Evolutionary conservation across 1,140 invertebrate genomes (phyloP).

Genomic region (Ceratitis capitata): DNA sequence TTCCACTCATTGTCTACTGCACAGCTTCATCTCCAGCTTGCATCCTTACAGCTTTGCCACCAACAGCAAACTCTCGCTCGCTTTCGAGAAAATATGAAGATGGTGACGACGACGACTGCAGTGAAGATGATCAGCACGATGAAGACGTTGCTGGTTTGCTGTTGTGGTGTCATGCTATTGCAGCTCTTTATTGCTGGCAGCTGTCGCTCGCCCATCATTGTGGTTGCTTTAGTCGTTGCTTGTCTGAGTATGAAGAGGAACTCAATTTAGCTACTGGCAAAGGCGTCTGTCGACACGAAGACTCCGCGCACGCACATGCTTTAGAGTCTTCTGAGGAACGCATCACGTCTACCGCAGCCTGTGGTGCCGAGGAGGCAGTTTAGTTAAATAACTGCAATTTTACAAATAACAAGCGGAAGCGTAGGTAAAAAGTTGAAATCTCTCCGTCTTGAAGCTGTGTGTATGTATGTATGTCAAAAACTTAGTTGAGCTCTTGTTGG

Average conservation of each 20-base stretch:
- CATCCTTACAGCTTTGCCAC: not conserved
- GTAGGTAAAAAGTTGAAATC: not conserved
- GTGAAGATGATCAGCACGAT: not conserved
- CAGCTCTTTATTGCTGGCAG: not conserved
- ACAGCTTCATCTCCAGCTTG: not conserved
- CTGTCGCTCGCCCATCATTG: not conserved
- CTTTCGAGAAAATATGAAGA: not conserved
- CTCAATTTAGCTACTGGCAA: not conserved
- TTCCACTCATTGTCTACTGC: not conserved
- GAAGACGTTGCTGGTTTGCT: not conserved
- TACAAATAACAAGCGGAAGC: not conserved
- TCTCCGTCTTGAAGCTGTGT: not conserved
- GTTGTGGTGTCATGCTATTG: not conserved
- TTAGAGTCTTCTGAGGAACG: not conserved
- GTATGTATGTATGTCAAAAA: not conserved
- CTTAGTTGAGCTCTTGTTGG: not conserved
- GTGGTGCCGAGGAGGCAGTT: not conserved
- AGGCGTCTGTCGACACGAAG: not conserved
- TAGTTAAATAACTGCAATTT: not conserved
- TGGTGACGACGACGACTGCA: not conserved
- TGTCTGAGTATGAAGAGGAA: constrained; percentile 10
- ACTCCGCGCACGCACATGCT: not conserved
- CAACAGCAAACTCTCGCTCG: not conserved
- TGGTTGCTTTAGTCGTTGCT: not conserved
- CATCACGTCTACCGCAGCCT: not conserved